phyloP scores from a whole-genome alignment of 2,797 vertebrate genomes.

The Mormyrus hasselquistii region DNA sequence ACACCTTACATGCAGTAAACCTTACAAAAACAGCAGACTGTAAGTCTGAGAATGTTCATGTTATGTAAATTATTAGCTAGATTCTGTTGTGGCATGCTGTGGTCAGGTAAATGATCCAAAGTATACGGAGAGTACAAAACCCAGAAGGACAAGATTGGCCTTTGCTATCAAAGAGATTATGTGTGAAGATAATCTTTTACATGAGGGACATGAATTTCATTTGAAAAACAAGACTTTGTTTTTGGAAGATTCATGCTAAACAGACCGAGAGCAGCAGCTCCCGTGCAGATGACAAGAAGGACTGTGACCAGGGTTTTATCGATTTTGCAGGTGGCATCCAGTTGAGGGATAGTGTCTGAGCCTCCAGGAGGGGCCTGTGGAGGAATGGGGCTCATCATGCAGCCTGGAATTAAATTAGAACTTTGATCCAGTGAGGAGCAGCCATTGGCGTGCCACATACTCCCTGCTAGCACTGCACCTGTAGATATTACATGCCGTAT shows the following conservation, averaged over 20 bases:
- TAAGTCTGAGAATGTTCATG: background rate
- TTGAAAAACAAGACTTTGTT: background rate
- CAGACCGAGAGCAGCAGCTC: background rate
- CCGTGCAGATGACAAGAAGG: background rate
- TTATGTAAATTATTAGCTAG: background rate
- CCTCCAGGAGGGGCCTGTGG: background rate
- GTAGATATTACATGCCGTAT: background rate
- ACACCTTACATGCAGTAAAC: background rate
- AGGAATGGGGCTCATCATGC: background rate
- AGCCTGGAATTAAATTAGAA: background rate
- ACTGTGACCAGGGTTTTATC: background rate
- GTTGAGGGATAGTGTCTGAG: no score
- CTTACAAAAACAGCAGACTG: background rate
- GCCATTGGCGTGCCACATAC: background rate
- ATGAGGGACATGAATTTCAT: background rate
- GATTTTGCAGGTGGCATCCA: background rate
- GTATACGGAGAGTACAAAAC: background rate
- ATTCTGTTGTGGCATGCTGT: background rate
- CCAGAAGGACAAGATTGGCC: background rate
- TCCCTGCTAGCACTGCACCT: background rate
- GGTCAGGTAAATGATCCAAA: background rate
- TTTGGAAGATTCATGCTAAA: background rate
- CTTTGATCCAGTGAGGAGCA: constrained; percentile 6
- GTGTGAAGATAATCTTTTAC: background rate
- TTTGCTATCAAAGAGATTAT: background rate